Conservation (phyloP, 2,888 invertebrate genomes). For the Lissocephala sabroskyi region DNA sequence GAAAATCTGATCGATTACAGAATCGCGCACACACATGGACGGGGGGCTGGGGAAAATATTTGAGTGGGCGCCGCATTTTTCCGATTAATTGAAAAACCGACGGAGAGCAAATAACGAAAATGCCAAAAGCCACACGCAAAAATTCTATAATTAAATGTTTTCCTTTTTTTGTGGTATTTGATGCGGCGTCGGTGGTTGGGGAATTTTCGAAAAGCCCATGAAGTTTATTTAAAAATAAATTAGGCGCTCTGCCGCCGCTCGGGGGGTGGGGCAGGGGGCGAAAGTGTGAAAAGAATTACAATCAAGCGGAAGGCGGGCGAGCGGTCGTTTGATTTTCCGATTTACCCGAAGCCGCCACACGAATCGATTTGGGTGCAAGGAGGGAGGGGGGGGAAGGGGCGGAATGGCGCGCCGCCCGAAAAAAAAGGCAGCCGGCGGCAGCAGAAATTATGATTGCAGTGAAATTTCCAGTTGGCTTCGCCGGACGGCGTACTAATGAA, state of each 20-base stretch:
- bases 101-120: constrained; percentile 15
- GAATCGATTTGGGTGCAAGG: constrained; percentile 9
- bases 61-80: constrained; percentile 14
- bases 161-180: not conserved
- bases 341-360: constrained; percentile 1
- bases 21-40: too few species aligned
- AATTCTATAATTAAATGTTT: constrained; percentile 24
- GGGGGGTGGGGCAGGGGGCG: not conserved
- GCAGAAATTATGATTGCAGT: too few species aligned
- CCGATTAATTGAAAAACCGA: constrained; percentile 23
- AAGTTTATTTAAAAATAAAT: constrained; percentile 43
- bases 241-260: constrained; percentile 1
- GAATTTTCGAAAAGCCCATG: constrained; percentile 14
- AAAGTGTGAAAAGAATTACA: not conserved
- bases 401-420: too few species aligned
- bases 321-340: too few species aligned
- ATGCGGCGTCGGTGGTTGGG: not conserved
- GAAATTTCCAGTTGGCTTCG: constrained; percentile 35
- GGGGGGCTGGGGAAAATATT: too few species aligned
- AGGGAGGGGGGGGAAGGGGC: constrained; percentile 1
- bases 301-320: not conserved
- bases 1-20: constrained; percentile 7
- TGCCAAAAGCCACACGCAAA: constrained; percentile 19
- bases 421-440: too few species aligned
- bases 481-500: constrained; percentile 47